Conservation (phyloP, 2,113 vertebrate genomes). For the Megatriorchis doriae region DNA sequence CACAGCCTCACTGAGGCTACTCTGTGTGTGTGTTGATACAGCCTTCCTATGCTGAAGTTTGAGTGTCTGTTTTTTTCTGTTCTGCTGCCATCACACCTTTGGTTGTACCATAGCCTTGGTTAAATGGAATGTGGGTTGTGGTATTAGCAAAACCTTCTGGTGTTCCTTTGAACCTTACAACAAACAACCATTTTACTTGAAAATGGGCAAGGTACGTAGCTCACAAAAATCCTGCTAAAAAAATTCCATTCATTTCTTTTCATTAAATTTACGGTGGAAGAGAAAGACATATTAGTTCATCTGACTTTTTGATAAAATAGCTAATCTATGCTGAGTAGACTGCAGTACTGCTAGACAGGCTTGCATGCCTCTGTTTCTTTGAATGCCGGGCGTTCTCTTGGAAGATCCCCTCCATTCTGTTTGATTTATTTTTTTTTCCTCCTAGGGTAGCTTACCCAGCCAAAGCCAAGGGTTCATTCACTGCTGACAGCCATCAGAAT, state of each 20-base stretch:
- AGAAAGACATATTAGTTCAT: neutral
- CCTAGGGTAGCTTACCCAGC: constrained; percentile 89
- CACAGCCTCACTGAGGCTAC: neutral
- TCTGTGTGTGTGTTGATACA: neutral
- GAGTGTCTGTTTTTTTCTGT: neutral
- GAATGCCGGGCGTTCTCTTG: neutral
- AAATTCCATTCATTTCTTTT: neutral
- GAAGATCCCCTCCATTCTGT: neutral
- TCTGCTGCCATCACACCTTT: neutral
- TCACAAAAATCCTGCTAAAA: neutral
- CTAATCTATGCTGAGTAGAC: neutral
- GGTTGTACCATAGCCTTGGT: neutral
- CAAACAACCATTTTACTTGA: neutral
- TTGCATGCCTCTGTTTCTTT: neutral
- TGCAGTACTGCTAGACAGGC: neutral
- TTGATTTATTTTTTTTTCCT: neutral
- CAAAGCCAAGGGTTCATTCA: constrained; percentile 89
- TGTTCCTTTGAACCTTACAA: neutral
- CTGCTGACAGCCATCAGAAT: constrained; percentile 96
- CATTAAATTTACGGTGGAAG: neutral
- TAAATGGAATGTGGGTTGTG: neutral
- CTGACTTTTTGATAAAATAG: neutral
- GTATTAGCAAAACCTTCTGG: neutral
- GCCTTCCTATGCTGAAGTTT: neutral
- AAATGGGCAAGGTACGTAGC: neutral